Conservation (phyloP, 2,113 vertebrate species). For the Sceloporus tristichus region DNA sequence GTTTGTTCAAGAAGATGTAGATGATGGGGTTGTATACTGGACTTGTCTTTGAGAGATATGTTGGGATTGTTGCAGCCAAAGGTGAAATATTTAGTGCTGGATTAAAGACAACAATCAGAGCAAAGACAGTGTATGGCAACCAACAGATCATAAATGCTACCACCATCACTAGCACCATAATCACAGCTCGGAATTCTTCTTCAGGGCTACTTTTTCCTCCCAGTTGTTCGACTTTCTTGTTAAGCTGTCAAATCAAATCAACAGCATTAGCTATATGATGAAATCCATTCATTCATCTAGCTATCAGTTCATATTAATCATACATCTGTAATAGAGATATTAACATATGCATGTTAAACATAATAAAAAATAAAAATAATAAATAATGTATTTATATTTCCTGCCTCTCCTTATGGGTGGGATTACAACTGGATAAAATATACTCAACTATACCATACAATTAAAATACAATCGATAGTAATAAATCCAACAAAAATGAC, state of each 20-base stretch:
- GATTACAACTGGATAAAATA: no score
- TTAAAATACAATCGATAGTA: no score
- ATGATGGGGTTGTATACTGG: constrained; percentile 82
- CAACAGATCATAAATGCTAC: constrained; percentile 79
- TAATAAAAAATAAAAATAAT: neutral
- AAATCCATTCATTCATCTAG: neutral
- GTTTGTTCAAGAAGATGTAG: constrained; percentile 80
- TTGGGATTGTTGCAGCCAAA: constrained; percentile 78
- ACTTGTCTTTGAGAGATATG: constrained; percentile 82
- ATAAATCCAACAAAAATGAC: no score
- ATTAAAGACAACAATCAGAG: constrained; percentile 73
- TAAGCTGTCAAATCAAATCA: constrained; percentile 67
- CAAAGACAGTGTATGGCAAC: constrained; percentile 78
- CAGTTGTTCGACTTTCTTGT: constrained; percentile 78
- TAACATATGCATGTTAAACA: neutral
- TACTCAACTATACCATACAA: no score
- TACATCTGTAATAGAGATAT: neutral
- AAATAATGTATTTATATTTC: neutral
- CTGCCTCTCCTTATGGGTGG: no score
- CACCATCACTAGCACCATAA: constrained; percentile 79
- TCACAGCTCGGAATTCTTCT: constrained; percentile 73
- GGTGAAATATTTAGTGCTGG: constrained; percentile 78
- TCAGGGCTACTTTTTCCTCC: constrained; percentile 72
- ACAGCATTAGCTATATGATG: constrained; percentile 9
- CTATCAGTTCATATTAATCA: neutral